phyloP scores from a whole-genome alignment of 1,140 invertebrate species.

The Drosophila malerkotliana region DNA sequence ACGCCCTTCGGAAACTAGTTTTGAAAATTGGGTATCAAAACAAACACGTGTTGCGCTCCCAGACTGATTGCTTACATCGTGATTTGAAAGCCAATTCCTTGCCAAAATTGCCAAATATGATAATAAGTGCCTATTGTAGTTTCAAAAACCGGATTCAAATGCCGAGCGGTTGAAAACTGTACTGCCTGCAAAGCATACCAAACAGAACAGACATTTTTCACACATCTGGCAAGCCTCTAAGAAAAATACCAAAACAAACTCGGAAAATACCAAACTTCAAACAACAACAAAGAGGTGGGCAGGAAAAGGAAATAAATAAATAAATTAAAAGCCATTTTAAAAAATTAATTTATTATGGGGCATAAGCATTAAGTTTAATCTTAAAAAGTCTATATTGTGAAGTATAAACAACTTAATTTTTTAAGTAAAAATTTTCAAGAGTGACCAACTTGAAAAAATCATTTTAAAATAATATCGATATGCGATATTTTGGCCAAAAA shows the following conservation, averaged over 20 bases:
- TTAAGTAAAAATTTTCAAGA: no score
- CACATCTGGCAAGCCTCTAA: conserved; percentile 5
- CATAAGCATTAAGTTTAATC: no score
- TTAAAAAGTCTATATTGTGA: conserved; percentile 16
- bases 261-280: conserved; percentile 22
- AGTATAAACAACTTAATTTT: no score
- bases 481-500: no score
- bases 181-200: background rate
- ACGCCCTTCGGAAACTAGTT: conserved; percentile 69
- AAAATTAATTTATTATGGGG: no score
- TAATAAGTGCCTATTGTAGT: background rate
- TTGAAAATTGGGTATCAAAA: conserved; percentile 14
- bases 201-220: background rate
- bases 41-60: conserved; percentile 35
- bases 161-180: conserved; percentile 1
- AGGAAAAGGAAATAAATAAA: conserved; percentile 53
- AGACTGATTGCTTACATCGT: conserved; percentile 21
- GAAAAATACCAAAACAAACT: conserved; percentile 9
- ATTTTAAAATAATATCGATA: no score
- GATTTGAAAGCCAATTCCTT: conserved; percentile 24
- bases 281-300: conserved; percentile 59
- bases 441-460: no score
- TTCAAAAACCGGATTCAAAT: conserved; percentile 26
- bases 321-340: no score
- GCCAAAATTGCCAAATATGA: conserved; percentile 15